A percentile compares a stretch with the other conserved stretches of the same genome.
phyloP scores from a whole-genome alignment of 2,113 vertebrate species.

The Rhabdornis inornatus region DNA sequence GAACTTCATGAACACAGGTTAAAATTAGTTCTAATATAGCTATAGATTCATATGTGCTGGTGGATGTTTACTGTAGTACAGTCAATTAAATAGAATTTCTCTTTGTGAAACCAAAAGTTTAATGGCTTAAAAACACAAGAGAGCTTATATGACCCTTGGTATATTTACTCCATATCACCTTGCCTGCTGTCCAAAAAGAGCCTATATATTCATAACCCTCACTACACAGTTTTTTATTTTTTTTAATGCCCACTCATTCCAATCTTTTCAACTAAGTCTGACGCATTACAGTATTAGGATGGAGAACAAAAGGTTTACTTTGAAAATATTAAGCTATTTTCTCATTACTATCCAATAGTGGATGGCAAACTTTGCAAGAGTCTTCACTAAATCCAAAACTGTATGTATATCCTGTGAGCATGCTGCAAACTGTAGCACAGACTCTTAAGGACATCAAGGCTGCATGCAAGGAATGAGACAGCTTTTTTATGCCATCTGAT shows the following conservation, averaged over 20 bases:
- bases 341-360: not conserved
- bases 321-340: not conserved
- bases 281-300: not conserved
- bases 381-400: not conserved
- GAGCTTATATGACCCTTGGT: not conserved
- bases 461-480: not conserved
- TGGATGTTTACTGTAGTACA: not conserved
- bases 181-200: not conserved
- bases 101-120: not conserved
- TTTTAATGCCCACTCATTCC: not conserved
- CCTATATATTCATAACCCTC: not conserved
- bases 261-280: not conserved
- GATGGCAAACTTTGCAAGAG: not conserved
- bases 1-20: not conserved
- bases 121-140: not conserved
- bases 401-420: fast-evolving
- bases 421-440: not conserved
- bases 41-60: not conserved
- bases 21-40: not conserved
- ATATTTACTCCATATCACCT: not conserved
- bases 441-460: not conserved
- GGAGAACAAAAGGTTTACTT: not conserved
- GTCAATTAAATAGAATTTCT: not conserved
- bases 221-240: not conserved
- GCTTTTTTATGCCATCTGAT: not conserved